Percentiles rank a stretch among this genome's conserved stretches.
phyloP scores from a whole-genome alignment of 1,140 invertebrate genomes.

The Penaeus chinensis region DNA sequence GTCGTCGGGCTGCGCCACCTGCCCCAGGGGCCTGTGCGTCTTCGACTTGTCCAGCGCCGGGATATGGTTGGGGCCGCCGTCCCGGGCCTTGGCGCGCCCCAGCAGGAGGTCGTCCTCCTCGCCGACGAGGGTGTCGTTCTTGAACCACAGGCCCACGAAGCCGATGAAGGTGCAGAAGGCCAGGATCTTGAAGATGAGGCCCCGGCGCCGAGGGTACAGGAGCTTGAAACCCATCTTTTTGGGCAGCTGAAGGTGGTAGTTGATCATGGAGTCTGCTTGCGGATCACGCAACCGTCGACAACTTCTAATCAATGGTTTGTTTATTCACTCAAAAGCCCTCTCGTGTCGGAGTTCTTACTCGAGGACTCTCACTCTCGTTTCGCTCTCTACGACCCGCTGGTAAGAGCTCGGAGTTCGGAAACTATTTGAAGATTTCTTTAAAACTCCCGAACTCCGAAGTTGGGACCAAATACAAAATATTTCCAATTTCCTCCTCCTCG shows the following conservation, averaged over 20 bases:
- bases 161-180: constrained; percentile 53
- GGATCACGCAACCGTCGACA: background rate
- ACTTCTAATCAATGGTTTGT: background rate
- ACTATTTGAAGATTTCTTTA: too few species aligned
- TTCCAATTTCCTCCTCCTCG: too few species aligned
- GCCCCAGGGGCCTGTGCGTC: background rate
- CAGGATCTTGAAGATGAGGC: constrained; percentile 53
- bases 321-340: too few species aligned
- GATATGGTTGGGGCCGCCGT: constrained; percentile 20
- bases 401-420: too few species aligned
- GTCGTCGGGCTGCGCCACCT: background rate
- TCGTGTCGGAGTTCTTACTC: too few species aligned
- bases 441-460: too few species aligned
- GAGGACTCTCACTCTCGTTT: too few species aligned
- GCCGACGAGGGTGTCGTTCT: constrained; percentile 28
- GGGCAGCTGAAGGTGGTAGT: constrained; percentile 37
- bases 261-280: constrained; percentile 1
- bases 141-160: constrained; percentile 59
- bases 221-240: constrained; percentile 51
- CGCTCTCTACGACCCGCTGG: too few species aligned
- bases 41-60: constrained; percentile 7
- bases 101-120: constrained; percentile 23
- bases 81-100: constrained; percentile 13
- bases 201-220: constrained; percentile 45
- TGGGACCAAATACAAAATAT: too few species aligned